Evolutionary conservation across 2,113 vertebrate species (phyloP).

Genomic region (Colaptes auratus): DNA sequence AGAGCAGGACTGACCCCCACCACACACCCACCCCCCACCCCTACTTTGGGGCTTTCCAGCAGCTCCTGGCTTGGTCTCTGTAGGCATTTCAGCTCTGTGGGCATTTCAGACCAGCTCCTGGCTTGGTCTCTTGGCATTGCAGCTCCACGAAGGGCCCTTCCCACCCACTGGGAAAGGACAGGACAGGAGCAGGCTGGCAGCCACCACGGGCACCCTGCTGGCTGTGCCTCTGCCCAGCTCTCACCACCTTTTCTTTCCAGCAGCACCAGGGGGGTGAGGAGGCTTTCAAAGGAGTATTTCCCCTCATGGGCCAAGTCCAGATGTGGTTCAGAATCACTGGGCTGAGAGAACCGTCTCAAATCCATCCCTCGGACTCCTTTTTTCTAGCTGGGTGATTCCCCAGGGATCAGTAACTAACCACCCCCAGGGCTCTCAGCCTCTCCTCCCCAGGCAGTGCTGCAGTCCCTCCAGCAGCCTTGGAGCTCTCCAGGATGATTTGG

Average conservation of each 20-base stretch:
- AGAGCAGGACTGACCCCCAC: too few relatives aligned
- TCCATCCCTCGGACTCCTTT: accelerated
- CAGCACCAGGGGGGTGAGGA: accelerated
- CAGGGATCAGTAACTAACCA: too few relatives aligned
- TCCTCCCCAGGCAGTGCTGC: too few relatives aligned
- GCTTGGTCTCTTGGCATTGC: accelerated
- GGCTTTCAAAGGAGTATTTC: neutral
- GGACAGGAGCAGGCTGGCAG: neutral
- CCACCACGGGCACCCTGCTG: accelerated
- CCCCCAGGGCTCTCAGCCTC: too few relatives aligned
- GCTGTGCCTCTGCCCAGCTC: neutral
- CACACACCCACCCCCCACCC: too few relatives aligned
- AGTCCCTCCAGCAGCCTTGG: too few relatives aligned
- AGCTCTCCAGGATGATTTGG: too few relatives aligned
- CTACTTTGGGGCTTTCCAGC: too few relatives aligned
- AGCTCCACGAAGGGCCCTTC: neutral
- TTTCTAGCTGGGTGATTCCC: neutral
- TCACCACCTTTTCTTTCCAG: neutral
- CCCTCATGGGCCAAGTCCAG: neutral
- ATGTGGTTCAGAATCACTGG: neutral
- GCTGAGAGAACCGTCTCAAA: neutral
- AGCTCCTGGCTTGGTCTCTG: too few relatives aligned
- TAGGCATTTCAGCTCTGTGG: too few relatives aligned
- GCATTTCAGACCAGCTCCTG: too few relatives aligned
- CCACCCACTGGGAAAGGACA: accelerated